These are phyloP conservation scores for Pyrgus malvae DNA, from an alignment of 2,888 invertebrate genomes.

Conservation along the genomic window DNA sequence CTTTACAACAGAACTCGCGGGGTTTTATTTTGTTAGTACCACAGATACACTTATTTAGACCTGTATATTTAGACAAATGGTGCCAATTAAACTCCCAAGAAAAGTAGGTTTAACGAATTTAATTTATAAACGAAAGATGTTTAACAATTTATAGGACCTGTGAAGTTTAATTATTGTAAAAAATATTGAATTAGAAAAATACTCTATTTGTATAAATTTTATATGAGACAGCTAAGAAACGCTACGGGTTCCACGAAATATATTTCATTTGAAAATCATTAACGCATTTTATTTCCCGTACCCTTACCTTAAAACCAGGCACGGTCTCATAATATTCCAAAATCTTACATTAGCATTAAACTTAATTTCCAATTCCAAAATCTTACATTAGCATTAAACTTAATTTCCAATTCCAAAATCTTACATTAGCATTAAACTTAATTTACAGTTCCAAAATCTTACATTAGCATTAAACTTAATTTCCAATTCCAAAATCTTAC, in stretches of 20 bases:
- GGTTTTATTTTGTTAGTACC: conserved; percentile 16
- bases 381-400: no score
- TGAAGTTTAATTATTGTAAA: conserved; percentile 46
- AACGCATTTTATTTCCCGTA: conserved; percentile 42
- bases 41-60: conserved; percentile 29
- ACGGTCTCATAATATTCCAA: no score
- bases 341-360: no score
- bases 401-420: no score
- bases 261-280: conserved; percentile 71
- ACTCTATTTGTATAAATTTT: conserved; percentile 72
- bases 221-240: conserved; percentile 78
- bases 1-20: background rate
- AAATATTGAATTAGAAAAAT: conserved; percentile 53
- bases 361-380: no score
- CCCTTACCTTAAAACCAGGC: no score
- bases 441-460: no score
- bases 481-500: no score
- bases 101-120: conserved; percentile 53
- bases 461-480: no score
- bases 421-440: no score
- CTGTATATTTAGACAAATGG: conserved; percentile 50
- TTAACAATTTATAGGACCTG: conserved; percentile 57
- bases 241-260: conserved; percentile 81
- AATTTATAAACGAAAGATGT: conserved; percentile 47
- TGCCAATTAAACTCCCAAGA: conserved; percentile 63